Conservation (phyloP, 1,140 invertebrate genomes). For the Microplitis demolitor region DNA sequence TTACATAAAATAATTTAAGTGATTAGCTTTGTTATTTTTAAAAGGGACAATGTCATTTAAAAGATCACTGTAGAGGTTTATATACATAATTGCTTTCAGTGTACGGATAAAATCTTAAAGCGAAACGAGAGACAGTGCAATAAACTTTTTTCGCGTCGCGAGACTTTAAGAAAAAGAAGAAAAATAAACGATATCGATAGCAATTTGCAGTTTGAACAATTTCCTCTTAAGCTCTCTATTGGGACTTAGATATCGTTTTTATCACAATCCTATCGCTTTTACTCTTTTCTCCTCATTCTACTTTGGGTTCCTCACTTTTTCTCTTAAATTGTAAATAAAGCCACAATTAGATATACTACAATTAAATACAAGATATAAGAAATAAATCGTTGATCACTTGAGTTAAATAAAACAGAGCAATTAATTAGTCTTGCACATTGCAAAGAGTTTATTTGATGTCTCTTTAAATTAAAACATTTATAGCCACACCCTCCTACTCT, state of each 20-base stretch:
- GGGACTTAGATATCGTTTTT: slow-evolving; percentile 34
- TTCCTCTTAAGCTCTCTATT: slow-evolving; percentile 27
- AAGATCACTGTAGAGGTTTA: neutral
- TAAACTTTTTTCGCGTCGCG: slow-evolving; percentile 18
- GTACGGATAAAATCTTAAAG: neutral
- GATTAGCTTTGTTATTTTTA: no score
- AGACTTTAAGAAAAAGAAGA: slow-evolving; percentile 6
- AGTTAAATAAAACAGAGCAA: neutral
- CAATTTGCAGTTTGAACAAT: slow-evolving; percentile 28
- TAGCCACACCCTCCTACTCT: no score
- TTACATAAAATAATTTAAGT: no score
- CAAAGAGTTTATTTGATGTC: no score
- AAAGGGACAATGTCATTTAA: no score
- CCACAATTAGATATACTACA: slow-evolving; percentile 1
- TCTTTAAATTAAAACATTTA: no score
- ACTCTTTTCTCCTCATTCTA: neutral
- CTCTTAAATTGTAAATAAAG: neutral
- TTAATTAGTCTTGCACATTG: no score
- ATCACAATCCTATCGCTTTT: slow-evolving; percentile 35
- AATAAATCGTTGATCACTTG: neutral
- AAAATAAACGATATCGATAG: slow-evolving; percentile 19
- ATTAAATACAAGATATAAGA: neutral
- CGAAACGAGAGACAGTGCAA: slow-evolving; percentile 4
- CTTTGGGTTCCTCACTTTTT: neutral
- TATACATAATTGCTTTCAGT: slow-evolving; percentile 4